Evolutionary conservation across 2,888 invertebrate genomes (phyloP).

Genomic region (Chironomus riparius): DNA sequence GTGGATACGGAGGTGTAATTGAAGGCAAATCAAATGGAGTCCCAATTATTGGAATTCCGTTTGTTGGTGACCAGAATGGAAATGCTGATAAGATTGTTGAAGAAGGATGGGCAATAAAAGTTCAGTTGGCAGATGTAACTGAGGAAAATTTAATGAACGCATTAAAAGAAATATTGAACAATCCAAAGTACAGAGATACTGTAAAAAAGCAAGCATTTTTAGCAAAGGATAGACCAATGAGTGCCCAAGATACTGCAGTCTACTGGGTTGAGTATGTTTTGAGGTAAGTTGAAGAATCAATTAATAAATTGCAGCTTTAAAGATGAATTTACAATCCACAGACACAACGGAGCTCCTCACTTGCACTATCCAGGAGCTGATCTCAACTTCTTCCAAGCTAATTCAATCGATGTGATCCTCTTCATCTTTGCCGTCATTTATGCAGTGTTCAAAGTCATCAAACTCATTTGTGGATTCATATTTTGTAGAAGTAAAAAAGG

Average conservation of each 20-base stretch:
- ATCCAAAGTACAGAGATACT: slow-evolving; percentile 30
- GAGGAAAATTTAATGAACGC: slow-evolving; percentile 39
- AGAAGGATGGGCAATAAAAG: slow-evolving; percentile 42
- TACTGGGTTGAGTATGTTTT: slow-evolving; percentile 50
- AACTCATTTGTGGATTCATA: background rate
- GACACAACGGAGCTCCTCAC: slow-evolving; percentile 47
- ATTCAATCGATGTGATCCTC: slow-evolving; percentile 44
- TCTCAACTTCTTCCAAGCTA: slow-evolving; percentile 42
- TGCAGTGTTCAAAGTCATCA: background rate
- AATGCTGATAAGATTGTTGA: slow-evolving; percentile 43
- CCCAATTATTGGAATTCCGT: slow-evolving; percentile 47
- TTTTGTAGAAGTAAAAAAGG: background rate
- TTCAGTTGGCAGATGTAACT: slow-evolving; percentile 43
- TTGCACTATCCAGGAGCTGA: slow-evolving; percentile 46
- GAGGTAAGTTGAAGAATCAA: too few species aligned
- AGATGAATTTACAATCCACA: slow-evolving; percentile 32
- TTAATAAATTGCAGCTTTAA: too few species aligned
- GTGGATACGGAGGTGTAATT: slow-evolving; percentile 54
- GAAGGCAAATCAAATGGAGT: slow-evolving; percentile 53
- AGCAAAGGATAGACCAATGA: slow-evolving; percentile 48
- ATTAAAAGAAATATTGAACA: slow-evolving; percentile 41
- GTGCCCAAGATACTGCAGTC: slow-evolving; percentile 45
- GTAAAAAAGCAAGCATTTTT: slow-evolving; percentile 42
- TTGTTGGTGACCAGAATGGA: slow-evolving; percentile 47
- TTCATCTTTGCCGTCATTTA: slow-evolving; percentile 32